phyloP scores from a whole-genome alignment of 2,888 invertebrate genomes.

The Lycia hirtaria region DNA sequence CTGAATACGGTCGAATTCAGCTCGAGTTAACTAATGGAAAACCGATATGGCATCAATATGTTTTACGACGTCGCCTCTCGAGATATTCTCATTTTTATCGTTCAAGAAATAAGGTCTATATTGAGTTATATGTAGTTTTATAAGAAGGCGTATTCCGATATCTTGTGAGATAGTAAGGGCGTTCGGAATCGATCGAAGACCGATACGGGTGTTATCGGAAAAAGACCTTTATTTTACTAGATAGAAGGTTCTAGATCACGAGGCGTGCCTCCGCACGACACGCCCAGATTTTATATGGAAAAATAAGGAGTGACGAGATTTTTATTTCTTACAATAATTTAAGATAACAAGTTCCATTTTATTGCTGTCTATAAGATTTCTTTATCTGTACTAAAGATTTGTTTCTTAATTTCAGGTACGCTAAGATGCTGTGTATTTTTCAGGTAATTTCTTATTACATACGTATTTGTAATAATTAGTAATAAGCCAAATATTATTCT shows the following conservation, averaged over 20 bases:
- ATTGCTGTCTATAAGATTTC: slow-evolving; percentile 52
- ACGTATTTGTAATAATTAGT: slow-evolving; percentile 27
- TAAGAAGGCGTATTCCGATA: slow-evolving; percentile 84
- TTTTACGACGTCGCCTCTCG: slow-evolving; percentile 64
- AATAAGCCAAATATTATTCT: slow-evolving; percentile 13
- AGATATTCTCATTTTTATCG: slow-evolving; percentile 56
- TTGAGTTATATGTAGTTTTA: slow-evolving; percentile 54
- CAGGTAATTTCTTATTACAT: slow-evolving; percentile 61
- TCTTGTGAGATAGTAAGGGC: slow-evolving; percentile 84
- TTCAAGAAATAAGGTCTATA: slow-evolving; percentile 57
- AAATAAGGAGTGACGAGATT: slow-evolving; percentile 67
- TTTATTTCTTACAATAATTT: slow-evolving; percentile 67
- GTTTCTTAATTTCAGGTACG: slow-evolving; percentile 66
- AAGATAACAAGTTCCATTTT: slow-evolving; percentile 63
- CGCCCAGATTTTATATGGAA: slow-evolving; percentile 81
- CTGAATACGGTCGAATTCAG: slow-evolving; percentile 56
- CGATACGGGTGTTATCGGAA: slow-evolving; percentile 78
- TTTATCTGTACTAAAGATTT: slow-evolving; percentile 43
- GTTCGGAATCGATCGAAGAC: slow-evolving; percentile 81
- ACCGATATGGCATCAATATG: slow-evolving; percentile 85
- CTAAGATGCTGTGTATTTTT: slow-evolving; percentile 72
- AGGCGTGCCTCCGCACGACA: slow-evolving; percentile 76
- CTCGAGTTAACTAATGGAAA: slow-evolving; percentile 73
- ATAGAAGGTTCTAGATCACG: slow-evolving; percentile 66
- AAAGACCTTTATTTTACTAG: slow-evolving; percentile 76